These are phyloP conservation scores for Panopea generosa DNA, from an alignment of 2,888 invertebrate genomes.

Conservation along the genomic window DNA sequence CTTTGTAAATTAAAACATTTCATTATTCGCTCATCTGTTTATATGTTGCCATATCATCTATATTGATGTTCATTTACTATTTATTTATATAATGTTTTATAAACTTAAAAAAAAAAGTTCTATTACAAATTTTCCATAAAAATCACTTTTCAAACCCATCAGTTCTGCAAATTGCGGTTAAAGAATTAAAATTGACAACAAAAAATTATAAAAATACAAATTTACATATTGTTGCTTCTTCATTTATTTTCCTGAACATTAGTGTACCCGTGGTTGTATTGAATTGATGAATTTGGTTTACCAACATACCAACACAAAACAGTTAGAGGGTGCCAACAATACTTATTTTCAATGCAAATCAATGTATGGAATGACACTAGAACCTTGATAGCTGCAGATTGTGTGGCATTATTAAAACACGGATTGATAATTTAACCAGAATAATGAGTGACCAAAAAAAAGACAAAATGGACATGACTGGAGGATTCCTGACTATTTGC, in stretches of 20 bases:
- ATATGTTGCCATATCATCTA: slow-evolving; percentile 31
- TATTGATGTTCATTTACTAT: slow-evolving; percentile 44
- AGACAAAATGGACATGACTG: no score
- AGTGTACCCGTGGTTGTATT: no score
- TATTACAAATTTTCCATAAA: neutral
- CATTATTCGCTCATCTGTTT: slow-evolving; percentile 24
- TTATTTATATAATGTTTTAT: slow-evolving; percentile 49
- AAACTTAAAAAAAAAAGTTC: slow-evolving; percentile 33
- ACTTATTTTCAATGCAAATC: no score
- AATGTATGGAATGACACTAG: no score
- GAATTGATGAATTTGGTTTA: no score
- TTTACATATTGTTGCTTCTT: neutral
- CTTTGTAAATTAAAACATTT: slow-evolving; percentile 29
- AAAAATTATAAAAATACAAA: slow-evolving; percentile 35
- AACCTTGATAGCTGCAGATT: no score
- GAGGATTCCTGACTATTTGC: no score
- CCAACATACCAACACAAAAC: no score
- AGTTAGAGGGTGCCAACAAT: no score
- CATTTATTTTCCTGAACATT: neutral
- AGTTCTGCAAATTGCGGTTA: slow-evolving; percentile 59
- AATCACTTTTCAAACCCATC: slow-evolving; percentile 54
- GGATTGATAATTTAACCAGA: no score
- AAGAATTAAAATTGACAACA: slow-evolving; percentile 35
- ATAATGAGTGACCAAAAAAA: no score
- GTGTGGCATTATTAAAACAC: no score